phyloP scores from a whole-genome alignment of 2,888 invertebrate species.

The Coenonympha glycerion region DNA sequence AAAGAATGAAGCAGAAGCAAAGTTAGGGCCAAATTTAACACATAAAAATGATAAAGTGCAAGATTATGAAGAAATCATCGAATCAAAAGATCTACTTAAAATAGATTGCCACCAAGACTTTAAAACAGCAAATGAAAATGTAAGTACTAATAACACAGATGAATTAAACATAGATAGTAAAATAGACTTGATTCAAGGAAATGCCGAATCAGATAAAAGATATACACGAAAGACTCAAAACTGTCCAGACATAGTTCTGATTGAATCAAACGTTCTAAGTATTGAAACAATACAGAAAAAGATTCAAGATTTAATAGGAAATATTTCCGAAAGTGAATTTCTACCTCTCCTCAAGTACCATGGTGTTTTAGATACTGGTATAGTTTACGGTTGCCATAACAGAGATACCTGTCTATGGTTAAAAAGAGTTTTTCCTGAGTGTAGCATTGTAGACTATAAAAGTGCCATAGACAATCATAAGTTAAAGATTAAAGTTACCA shows the following conservation, averaged over 20 bases:
- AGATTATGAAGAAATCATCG: too few species aligned
- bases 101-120: too few species aligned
- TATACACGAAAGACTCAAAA: neutral
- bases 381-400: slow-evolving; percentile 47
- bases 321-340: slow-evolving; percentile 25
- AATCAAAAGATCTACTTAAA: too few species aligned
- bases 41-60: too few species aligned
- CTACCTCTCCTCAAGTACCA: slow-evolving; percentile 47
- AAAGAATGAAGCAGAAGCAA: too few species aligned
- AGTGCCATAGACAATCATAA: slow-evolving; percentile 24
- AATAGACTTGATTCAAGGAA: neutral
- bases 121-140: too few species aligned
- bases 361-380: slow-evolving; percentile 42
- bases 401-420: slow-evolving; percentile 37
- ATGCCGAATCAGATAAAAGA: neutral
- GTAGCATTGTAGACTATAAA: slow-evolving; percentile 23
- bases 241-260: neutral
- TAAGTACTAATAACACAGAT: neutral
- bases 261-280: neutral
- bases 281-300: slow-evolving; percentile 9
- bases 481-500: slow-evolving; percentile 37
- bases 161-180: neutral
- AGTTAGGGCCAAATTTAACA: too few species aligned
- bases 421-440: slow-evolving; percentile 25
- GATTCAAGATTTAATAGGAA: slow-evolving; percentile 34